Evolutionary conservation across 2,888 invertebrate genomes (phyloP).

Genomic region (Synergus laeviventris): DNA sequence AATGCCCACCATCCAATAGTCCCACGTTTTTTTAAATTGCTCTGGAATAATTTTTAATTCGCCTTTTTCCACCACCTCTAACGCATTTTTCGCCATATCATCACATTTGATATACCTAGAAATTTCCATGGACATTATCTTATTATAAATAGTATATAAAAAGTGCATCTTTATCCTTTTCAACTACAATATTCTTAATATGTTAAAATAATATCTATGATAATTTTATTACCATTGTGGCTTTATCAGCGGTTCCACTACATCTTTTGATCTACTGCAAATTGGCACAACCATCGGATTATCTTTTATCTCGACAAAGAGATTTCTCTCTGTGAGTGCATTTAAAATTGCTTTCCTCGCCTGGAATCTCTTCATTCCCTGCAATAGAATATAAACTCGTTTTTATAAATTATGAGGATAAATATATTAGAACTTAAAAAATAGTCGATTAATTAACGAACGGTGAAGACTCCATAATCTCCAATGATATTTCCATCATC

Average conservation of each 20-base stretch:
- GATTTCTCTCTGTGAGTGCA: slow-evolving; percentile 83
- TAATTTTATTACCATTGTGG: slow-evolving; percentile 89
- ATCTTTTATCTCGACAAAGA: slow-evolving; percentile 88
- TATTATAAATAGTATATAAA: slow-evolving; percentile 22
- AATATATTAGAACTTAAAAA: slow-evolving; percentile 18
- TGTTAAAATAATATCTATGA: slow-evolving; percentile 5
- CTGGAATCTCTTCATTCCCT: slow-evolving; percentile 94
- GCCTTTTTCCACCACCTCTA: slow-evolving; percentile 87
- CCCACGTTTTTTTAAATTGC: slow-evolving; percentile 94
- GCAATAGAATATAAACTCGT: slow-evolving; percentile 49
- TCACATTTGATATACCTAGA: slow-evolving; percentile 89
- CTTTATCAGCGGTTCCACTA: slow-evolving; percentile 96
- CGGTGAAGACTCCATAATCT: slow-evolving; percentile 87
- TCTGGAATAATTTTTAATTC: slow-evolving; percentile 94
- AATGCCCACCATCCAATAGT: slow-evolving; percentile 96
- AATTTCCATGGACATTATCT: not conserved
- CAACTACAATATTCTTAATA: slow-evolving; percentile 37
- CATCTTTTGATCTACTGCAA: slow-evolving; percentile 97
- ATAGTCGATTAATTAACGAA: slow-evolving; percentile 71
- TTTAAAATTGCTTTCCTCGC: slow-evolving; percentile 90
- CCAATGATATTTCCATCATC: slow-evolving; percentile 92
- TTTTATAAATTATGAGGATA: slow-evolving; percentile 5
- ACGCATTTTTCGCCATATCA: slow-evolving; percentile 92
- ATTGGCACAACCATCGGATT: slow-evolving; percentile 98
- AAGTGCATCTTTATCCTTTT: slow-evolving; percentile 11